These are phyloP conservation scores for Hemicrepidius hirtus DNA, from an alignment of 2,888 invertebrate genomes.

Conservation along the genomic window DNA sequence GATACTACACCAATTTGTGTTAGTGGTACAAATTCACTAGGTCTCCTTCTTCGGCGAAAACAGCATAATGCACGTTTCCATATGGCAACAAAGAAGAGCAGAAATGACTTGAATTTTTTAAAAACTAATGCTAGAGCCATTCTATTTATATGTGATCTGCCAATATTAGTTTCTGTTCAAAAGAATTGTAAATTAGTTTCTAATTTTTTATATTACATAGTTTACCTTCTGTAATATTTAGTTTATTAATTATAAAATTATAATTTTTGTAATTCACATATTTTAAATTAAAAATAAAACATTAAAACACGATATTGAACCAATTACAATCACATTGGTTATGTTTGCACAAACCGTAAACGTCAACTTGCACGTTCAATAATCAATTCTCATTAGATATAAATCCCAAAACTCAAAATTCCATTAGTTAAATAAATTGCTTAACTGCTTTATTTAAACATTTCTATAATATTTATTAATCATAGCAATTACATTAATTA, in stretches of 20 bases:
- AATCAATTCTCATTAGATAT: not conserved
- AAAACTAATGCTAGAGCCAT: conserved; percentile 51
- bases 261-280: not conserved
- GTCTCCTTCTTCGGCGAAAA: conserved; percentile 74
- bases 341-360: not conserved
- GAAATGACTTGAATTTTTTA: conserved; percentile 75
- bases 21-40: conserved; percentile 75
- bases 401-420: not conserved
- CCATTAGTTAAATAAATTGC: too few species aligned
- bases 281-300: not conserved
- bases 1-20: conserved; percentile 75
- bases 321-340: not conserved
- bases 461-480: too few species aligned
- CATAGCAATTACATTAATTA: too few species aligned
- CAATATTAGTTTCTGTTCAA: not conserved
- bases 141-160: not conserved
- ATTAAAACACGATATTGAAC: not conserved
- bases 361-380: not conserved
- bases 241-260: not conserved
- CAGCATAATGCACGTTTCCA: conserved; percentile 79
- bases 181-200: not conserved
- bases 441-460: too few species aligned
- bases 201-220: not conserved
- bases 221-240: not conserved
- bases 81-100: conserved; percentile 74